Percentiles rank a stretch among this genome's conserved stretches.
Evolutionary conservation across 2,888 invertebrate genomes (phyloP).

Genomic region (Leptopilina myrica): DNA sequence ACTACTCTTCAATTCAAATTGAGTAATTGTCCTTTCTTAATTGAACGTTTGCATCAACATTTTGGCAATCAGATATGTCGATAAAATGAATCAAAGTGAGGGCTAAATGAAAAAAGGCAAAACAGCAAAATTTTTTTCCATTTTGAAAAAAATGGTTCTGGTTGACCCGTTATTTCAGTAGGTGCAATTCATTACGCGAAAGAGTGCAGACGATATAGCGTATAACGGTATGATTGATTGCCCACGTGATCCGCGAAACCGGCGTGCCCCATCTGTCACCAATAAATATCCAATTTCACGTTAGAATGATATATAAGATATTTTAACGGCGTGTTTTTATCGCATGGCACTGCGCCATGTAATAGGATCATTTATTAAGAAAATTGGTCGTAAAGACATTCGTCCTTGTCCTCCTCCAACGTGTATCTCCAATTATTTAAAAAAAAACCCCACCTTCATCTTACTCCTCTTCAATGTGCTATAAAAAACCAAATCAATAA

Average conservation of each 20-base stretch:
- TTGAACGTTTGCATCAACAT: too few species aligned
- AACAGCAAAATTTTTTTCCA: constrained; percentile 50
- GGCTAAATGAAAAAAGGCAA: too few species aligned
- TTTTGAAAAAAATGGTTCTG: constrained; percentile 55
- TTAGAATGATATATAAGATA: constrained; percentile 75
- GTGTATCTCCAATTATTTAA: constrained; percentile 14
- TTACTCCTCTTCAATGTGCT: neutral
- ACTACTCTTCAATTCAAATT: too few species aligned
- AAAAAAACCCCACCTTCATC: neutral
- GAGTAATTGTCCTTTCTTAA: too few species aligned
- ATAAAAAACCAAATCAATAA: neutral
- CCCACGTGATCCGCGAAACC: constrained; percentile 70
- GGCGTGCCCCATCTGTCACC: constrained; percentile 75
- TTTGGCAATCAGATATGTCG: too few species aligned
- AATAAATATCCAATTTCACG: constrained; percentile 77
- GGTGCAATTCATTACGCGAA: constrained; percentile 70
- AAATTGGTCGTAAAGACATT: constrained; percentile 71
- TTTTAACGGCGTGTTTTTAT: constrained; percentile 72
- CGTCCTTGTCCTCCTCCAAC: constrained; percentile 59
- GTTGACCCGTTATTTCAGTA: constrained; percentile 66
- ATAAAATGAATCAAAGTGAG: too few species aligned
- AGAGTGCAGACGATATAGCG: constrained; percentile 62
- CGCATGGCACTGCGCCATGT: constrained; percentile 62
- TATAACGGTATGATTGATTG: constrained; percentile 74
- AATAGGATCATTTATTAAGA: constrained; percentile 76